Base-by-base conservation (phyloP, 2,797 vertebrate genomes). In the Stomatorhinus walkeri region DNA sequence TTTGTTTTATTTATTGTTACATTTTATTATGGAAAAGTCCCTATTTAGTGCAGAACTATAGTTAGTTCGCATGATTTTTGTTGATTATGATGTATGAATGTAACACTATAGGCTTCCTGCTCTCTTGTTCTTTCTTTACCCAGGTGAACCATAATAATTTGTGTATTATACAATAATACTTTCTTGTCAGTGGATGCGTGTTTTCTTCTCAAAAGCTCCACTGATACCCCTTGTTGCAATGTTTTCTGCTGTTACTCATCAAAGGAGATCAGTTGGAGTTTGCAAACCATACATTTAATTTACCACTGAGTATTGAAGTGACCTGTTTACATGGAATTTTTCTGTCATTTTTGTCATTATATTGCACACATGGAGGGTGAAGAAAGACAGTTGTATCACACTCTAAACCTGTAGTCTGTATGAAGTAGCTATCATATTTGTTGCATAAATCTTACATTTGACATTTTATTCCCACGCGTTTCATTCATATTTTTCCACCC, bases 141-240 rank as follows among this genome's bases (percentile, higher is more conserved):
- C 89, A 91, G 40, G 90, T 89, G 91, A 90, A 90, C 87, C 85
- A 14, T 87, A 85, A 91, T 95, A 95, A 95, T 95, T 95, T 95
- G 93, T 93, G 90, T 92, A 91, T 91, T 88, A 95, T 92, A 93
- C 94, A 95, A 94, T 96, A 94, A 94, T 93, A 91, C 87, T 90
- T 61, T 92, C 92, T 94, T 94, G 92, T 94, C 95, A 68, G 85
- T 93, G 94, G 94, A 94, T 91, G 90, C 92, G 91, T 92, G 91
- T 95, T 95, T 95, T 94, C 91, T 94, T 95, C 94, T 95, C 92
- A 94, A 95, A 95, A 96, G 95, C 91, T 93, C 92, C 90, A 92
- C 91, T 91, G 93, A 92, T 93, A 92, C 91, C 92, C 76, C 2
- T 49, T 36, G 1, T 24, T 81, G 2, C 72, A 19, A 19, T 52